phyloP scores from a whole-genome alignment of 2,113 vertebrate species.

The Panthera uncia region DNA sequence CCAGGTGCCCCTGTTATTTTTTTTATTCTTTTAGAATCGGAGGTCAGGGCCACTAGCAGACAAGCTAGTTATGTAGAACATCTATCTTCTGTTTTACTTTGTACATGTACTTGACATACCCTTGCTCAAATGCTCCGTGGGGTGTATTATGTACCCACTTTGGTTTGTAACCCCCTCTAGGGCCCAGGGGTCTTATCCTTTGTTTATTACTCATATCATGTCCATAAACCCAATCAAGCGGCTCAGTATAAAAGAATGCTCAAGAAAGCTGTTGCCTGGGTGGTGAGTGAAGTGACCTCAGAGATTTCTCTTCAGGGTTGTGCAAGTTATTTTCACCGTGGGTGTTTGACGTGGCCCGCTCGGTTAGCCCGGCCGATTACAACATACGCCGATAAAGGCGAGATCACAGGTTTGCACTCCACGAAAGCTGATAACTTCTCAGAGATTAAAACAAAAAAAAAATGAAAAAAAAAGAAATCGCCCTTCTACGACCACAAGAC shows the following conservation, averaged over 20 bases:
- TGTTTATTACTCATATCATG: too few relatives aligned
- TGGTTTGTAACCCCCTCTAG: background rate
- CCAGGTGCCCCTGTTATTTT: too few relatives aligned
- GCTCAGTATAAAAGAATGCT: background rate
- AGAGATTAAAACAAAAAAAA: constrained; percentile 1
- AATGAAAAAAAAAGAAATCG: background rate
- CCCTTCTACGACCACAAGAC: background rate
- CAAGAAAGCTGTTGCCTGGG: background rate
- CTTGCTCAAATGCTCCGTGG: background rate
- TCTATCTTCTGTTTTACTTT: rapidly evolving
- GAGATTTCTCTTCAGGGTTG: background rate
- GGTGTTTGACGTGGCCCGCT: rapidly evolving
- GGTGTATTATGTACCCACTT: rapidly evolving
- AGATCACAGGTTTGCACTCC: constrained; percentile 22
- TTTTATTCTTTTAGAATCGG: background rate
- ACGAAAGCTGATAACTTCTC: constrained; percentile 22
- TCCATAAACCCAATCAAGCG: too few relatives aligned
- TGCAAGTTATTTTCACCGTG: background rate
- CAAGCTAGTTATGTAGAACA: rapidly evolving
- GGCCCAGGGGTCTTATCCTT: rapidly evolving
- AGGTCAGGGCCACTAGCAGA: too few relatives aligned
- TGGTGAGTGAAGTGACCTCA: background rate
- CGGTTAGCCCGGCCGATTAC: background rate
- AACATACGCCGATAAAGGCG: background rate
- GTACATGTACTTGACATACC: rapidly evolving